These are phyloP conservation scores for chimpanzee (Pan troglodytes) DNA, from an alignment of 2,113 vertebrate genomes.

Conservation along the genomic window NHGRI_mPanTro3-v2.1_pri NC_072398.2:3700001-3700500, in stretches of 20 bases:
- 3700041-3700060: constrained; percentile 63
- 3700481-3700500: background rate
- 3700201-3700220: constrained; percentile 65
- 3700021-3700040: constrained; percentile 30
- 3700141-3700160: constrained; percentile 72
- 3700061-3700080: constrained; percentile 65
- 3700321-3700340: background rate
- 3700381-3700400: background rate
- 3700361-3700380: background rate
- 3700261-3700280: constrained; percentile 59
- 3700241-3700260: constrained; percentile 66
- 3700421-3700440: background rate
- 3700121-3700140: constrained; percentile 32
- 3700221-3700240: constrained; percentile 57
- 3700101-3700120: constrained; percentile 72
- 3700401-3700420: background rate
- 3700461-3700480: rapidly evolving
- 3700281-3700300: background rate
- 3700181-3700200: constrained; percentile 79
- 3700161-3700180: constrained; percentile 70
- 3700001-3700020: background rate
- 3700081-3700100: constrained; percentile 71
- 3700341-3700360: background rate
- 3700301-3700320: constrained; percentile 29
- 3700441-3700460: background rate